A percentile compares a stretch with the other conserved stretches of the same genome.
phyloP scores from a whole-genome alignment of 2,888 invertebrate species.

The Cantharis rustica region DNA sequence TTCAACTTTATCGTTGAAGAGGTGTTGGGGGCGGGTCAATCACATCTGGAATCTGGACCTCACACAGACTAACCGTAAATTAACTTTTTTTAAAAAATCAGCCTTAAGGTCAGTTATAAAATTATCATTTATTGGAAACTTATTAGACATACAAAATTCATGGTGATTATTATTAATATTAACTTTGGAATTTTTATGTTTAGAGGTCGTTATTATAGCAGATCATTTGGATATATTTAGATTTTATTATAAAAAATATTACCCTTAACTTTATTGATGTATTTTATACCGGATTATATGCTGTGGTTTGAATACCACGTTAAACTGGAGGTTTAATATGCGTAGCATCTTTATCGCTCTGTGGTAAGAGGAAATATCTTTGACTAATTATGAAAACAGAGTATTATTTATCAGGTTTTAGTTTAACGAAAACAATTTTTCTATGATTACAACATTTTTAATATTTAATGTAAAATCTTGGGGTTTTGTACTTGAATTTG shows the following conservation, averaged over 20 bases:
- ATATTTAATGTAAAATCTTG: too few species aligned
- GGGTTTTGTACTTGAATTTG: too few species aligned
- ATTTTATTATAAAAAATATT: not conserved
- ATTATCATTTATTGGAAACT: constrained; percentile 45
- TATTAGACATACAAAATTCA: constrained; percentile 26
- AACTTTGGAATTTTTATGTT: constrained; percentile 15
- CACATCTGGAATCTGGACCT: constrained; percentile 40
- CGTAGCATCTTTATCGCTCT: too few species aligned
- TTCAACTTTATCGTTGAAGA: constrained; percentile 18
- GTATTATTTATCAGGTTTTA: too few species aligned
- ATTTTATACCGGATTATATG: too few species aligned
- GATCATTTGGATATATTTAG: not conserved
- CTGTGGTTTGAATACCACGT: too few species aligned
- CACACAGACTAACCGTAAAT: constrained; percentile 41
- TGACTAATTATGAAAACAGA: too few species aligned
- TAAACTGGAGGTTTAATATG: too few species aligned
- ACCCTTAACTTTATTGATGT: too few species aligned
- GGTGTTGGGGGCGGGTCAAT: constrained; percentile 38
- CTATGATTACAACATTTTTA: too few species aligned
- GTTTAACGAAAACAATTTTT: too few species aligned
- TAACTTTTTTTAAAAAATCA: constrained; percentile 36
- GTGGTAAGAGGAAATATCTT: too few species aligned
- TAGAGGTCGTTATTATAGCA: constrained; percentile 1
- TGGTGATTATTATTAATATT: constrained; percentile 20
- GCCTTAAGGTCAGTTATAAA: constrained; percentile 35